phyloP scores from a whole-genome alignment of 2,888 invertebrate genomes.

The Diadegma fenestrale region DNA sequence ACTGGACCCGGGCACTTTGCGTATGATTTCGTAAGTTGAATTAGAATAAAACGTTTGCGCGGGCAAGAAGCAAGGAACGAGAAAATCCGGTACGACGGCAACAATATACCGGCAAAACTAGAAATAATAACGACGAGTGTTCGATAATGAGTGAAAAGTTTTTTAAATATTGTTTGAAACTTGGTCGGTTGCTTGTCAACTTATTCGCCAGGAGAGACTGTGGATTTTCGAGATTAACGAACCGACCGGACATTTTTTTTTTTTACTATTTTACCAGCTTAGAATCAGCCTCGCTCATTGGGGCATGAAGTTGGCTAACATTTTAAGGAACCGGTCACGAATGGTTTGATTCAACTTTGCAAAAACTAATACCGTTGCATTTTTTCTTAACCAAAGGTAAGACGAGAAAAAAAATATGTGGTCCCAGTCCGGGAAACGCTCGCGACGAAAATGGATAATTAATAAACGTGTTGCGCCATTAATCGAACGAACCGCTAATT shows the following conservation, averaged over 20 bases:
- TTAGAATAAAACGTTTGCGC: constrained; percentile 21
- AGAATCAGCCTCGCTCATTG: constrained; percentile 47
- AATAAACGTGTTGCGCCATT: constrained; percentile 27
- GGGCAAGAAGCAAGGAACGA: constrained; percentile 24
- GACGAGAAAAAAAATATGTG: constrained; percentile 3
- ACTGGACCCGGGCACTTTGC: background rate
- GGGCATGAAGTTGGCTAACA: constrained; percentile 57
- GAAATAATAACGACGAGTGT: constrained; percentile 40
- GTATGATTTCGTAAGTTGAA: background rate
- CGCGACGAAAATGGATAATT: constrained; percentile 7
- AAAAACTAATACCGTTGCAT: constrained; percentile 28
- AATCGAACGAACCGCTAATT: constrained; percentile 21
- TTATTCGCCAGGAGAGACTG: background rate
- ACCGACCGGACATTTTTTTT: constrained; percentile 58
- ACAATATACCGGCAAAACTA: constrained; percentile 45
- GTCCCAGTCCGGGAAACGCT: constrained; percentile 6
- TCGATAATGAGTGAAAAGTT: constrained; percentile 20
- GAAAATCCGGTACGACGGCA: constrained; percentile 32
- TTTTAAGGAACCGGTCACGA: constrained; percentile 62
- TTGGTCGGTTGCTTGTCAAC: constrained; percentile 53
- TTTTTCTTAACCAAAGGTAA: background rate
- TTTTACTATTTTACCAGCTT: constrained; percentile 21
- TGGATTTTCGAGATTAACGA: constrained; percentile 13
- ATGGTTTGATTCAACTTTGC: constrained; percentile 16
- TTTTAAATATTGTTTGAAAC: constrained; percentile 50